A percentile compares a stretch with the other conserved stretches of the same genome.
phyloP scores from a whole-genome alignment of 2,797 vertebrate species.

The Cygnus olor region DNA sequence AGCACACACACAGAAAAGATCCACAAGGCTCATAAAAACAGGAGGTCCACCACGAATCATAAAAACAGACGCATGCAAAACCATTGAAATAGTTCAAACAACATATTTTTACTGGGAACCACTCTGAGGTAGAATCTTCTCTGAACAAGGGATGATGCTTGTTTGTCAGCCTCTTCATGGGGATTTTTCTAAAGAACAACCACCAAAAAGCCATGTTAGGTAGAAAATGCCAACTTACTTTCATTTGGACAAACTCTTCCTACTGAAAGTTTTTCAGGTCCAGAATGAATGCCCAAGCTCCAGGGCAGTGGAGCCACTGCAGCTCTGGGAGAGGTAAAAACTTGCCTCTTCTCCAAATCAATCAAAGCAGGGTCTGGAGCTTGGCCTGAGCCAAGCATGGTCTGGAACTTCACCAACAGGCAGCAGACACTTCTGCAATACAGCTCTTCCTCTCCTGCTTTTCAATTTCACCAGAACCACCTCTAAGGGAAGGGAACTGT shows the following conservation, averaged over 20 bases:
- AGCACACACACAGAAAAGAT: background rate
- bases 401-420: background rate
- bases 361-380: background rate
- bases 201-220: background rate
- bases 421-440: background rate
- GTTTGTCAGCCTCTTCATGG: background rate
- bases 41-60: background rate
- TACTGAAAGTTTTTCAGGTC: background rate
- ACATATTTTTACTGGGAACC: background rate
- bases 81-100: background rate
- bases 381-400: background rate
- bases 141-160: background rate
- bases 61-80: conserved; percentile 8
- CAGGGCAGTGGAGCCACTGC: background rate
- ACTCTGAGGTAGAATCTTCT: background rate
- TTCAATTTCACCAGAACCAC: background rate
- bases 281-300: background rate
- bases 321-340: background rate
- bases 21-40: background rate
- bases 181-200: background rate
- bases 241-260: background rate
- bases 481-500: background rate
- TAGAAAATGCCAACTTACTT: background rate
- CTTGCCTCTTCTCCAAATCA: background rate
- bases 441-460: background rate